Conservation (phyloP, 2,888 invertebrate genomes). For the Laspeyria flexula region DNA sequence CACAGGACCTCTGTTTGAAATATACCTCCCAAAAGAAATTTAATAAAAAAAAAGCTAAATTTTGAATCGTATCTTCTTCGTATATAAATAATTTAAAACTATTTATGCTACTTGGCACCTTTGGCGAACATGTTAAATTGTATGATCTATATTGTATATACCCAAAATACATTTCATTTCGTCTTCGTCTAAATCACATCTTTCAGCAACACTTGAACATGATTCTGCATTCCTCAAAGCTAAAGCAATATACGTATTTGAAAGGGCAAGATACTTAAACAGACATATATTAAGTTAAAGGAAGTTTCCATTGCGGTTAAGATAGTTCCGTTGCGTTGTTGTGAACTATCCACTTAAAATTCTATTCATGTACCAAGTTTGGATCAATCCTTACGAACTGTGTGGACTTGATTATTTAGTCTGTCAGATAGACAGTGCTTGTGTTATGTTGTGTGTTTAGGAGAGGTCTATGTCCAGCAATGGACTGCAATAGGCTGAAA, state of each 20-base stretch:
- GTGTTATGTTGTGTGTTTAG: too few species aligned
- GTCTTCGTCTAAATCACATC: background rate
- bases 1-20: too few species aligned
- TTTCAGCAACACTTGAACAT: background rate
- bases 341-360: background rate
- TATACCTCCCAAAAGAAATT: too few species aligned
- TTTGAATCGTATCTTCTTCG: too few species aligned
- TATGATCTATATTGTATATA: too few species aligned
- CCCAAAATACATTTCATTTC: too few species aligned
- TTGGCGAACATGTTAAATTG: too few species aligned
- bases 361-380: background rate
- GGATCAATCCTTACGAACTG: background rate
- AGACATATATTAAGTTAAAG: slow-evolving; percentile 25
- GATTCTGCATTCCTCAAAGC: background rate
- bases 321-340: background rate
- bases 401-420: background rate
- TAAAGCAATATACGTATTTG: background rate
- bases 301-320: slow-evolving; percentile 29
- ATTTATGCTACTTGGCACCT: too few species aligned
- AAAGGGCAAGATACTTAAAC: background rate
- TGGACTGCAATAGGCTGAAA: too few species aligned
- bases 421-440: background rate
- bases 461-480: too few species aligned
- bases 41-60: too few species aligned
- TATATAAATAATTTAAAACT: too few species aligned